These are phyloP conservation scores for Macrobrachium nipponense DNA, from an alignment of 1,140 invertebrate genomes.

Conservation along the genomic window DNA sequence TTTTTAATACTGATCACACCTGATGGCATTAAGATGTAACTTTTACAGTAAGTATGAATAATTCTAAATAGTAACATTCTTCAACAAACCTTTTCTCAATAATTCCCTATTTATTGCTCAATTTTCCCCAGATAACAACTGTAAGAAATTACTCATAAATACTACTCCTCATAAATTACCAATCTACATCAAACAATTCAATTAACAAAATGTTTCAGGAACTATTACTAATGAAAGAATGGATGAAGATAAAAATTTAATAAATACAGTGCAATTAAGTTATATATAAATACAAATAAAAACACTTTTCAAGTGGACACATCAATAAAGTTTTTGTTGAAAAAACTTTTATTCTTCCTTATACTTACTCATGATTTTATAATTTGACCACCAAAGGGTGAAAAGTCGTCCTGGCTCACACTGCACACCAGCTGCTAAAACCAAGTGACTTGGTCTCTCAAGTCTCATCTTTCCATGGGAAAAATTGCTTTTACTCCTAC, in stretches of 20 bases:
- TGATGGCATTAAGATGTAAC: too few relatives aligned
- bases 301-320: not conserved
- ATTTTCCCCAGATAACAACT: too few relatives aligned
- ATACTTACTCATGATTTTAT: constrained; percentile 15
- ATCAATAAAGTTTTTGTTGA: not conserved
- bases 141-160: too few relatives aligned
- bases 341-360: constrained; percentile 34
- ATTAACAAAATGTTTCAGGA: too few relatives aligned
- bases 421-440: constrained; percentile 50
- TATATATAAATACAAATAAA: not conserved
- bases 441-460: constrained; percentile 30
- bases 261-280: not conserved
- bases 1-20: too few relatives aligned
- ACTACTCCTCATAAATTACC: too few relatives aligned
- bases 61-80: too few relatives aligned
- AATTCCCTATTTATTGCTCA: too few relatives aligned
- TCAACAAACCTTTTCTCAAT: too few relatives aligned
- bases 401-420: constrained; percentile 47
- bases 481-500: not conserved
- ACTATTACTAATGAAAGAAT: not conserved
- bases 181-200: too few relatives aligned
- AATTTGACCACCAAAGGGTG: constrained; percentile 50
- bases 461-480: not conserved
- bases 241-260: not conserved
- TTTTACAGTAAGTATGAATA: too few relatives aligned